Base-by-base conservation (phyloP, 2,888 invertebrate genomes). In the Dilophus febrilis region DNA sequence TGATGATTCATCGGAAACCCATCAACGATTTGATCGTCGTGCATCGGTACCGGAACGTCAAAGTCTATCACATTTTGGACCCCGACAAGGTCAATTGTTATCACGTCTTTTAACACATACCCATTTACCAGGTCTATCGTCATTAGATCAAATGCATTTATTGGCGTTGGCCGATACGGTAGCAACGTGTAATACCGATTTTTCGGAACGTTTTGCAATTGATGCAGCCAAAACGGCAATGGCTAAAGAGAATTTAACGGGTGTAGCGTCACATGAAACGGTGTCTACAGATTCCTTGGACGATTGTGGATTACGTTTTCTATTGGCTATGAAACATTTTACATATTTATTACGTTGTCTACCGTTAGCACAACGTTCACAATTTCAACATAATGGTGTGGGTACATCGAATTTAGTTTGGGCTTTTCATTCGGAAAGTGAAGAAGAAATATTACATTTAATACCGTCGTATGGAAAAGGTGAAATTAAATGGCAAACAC, bases 401-500 rank as follows among this genome's bases (percentile, higher is more conserved):
- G 82, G 82, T 28, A 83, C 80, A 10, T 83, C 91, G 50, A 90
- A 94, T 61, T 71, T 97, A 16, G 94, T 94, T 3, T 99, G 98
- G 98, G 98, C 97, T 1, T 97, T 90, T 64, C 98, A 99, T 61
- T 97, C 97, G 0, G 97, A 98, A 63, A 86, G 91, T 16, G 91
- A 94, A 57, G 94, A 94, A 51, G 97, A 98, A 57, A 66, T 98
- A 40, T 64, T 98, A 12, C 79, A 82, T 42, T 65, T 92, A 37
- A 80, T 92, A 47, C 95, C 97, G 0, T 83, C 83, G 1, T 87
- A 84, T 50, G 74, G 79, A 1, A 87, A 87, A 58, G 80, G 79
- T 2, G 79, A 80, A 51, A 77, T 84, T 0, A 84, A 80, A 35
- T 99, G 98, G 98, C 68, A 74, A 2, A 84, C 87, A 18, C 66